Evolutionary conservation across 1,140 invertebrate genomes (phyloP), one percentile per base, ranked within the genome.

Genomic region (Theocolax elegans): DNA sequence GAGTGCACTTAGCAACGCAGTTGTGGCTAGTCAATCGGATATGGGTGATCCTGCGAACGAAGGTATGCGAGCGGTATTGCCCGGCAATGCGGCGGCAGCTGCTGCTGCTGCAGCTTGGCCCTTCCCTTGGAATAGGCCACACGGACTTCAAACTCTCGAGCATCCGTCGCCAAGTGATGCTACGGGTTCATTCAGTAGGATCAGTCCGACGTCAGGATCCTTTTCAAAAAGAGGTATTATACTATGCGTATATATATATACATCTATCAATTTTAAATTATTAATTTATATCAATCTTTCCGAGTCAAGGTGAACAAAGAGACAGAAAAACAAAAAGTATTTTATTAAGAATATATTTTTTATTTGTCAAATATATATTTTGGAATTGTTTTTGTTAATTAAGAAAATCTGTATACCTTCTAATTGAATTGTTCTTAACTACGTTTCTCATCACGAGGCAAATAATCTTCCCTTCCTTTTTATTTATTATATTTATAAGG

Each of bases 201-300:
- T 82, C 72, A 86, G 85, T 75, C 85, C 84, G 12, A 81, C 80
- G 17, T 85, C 84, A 40, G 81, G 79, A 12, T 77, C 80, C 60
- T 83, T 83, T 63, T 79, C 81, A n/a, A 82, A 85, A 72, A 80
- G 84, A 81, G 85, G 85, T 86, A 10, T n/a, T n/a, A n/a, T n/a
- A n/a, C n/a, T 56, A 9, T 13, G 31, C n/a, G 27, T 8, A 60
- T 31, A 35, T 68, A 25, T 15, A 8, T 27, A 51, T 35, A 15
- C 13, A 1, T 66, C 53, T 40, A 12, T 66, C 13, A 15, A 19
- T 19, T 9, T 38, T 38, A 38, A 38, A 38, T n/a, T n/a, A 65
- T 10, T 15, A 44, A 62, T 21, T 25, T 44, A 12, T 1, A 25
- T 17, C 42, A 46, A 46, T 13, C n/a, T 46, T 46, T 2, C 42